Evolutionary conservation across 2,113 vertebrate species (phyloP).

Genomic region (Periophthalmodon schlosseri): DNA sequence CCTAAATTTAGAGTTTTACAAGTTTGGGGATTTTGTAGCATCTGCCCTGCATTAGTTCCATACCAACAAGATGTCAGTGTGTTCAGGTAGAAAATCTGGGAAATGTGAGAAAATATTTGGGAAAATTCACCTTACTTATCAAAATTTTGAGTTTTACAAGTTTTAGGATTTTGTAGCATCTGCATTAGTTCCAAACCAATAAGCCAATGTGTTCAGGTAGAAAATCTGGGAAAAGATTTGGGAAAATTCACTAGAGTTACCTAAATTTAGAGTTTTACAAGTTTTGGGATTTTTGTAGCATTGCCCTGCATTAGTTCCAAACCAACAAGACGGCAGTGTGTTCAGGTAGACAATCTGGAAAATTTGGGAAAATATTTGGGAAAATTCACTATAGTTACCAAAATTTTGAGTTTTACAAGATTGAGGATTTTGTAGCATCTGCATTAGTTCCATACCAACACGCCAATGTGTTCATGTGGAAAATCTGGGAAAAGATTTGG

Average conservation of each 20-base stretch:
- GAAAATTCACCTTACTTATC: slow-evolving; percentile 9
- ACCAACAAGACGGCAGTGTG: slow-evolving; percentile 95
- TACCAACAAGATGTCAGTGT: slow-evolving; percentile 93
- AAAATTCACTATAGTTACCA: slow-evolving; percentile 8
- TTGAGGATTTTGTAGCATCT: no score
- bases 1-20: no score
- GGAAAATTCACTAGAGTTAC: neutral
- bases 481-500: slow-evolving; percentile 5
- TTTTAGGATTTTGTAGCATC: no score
- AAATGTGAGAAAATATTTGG: slow-evolving; percentile 5
- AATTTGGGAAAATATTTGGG: slow-evolving; percentile 6
- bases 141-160: neutral
- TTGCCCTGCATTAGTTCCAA: no score
- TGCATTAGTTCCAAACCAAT: slow-evolving; percentile 67
- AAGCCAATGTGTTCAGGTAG: slow-evolving; percentile 99
- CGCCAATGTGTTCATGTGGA: no score
- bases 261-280: no score
- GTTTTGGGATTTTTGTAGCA: no score
- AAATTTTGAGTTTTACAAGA: neutral
- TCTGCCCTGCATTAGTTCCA: no score
- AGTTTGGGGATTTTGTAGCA: no score
- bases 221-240: slow-evolving; percentile 26
- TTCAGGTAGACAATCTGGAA: slow-evolving; percentile 88
- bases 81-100: slow-evolving; percentile 85
- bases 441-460: slow-evolving; percentile 80